A percentile compares a stretch with the other conserved stretches of the same genome.
These are phyloP conservation scores for Pogonophryne albipinna DNA, from an alignment of 2,797 vertebrate species.

Conservation along the genomic window DNA sequence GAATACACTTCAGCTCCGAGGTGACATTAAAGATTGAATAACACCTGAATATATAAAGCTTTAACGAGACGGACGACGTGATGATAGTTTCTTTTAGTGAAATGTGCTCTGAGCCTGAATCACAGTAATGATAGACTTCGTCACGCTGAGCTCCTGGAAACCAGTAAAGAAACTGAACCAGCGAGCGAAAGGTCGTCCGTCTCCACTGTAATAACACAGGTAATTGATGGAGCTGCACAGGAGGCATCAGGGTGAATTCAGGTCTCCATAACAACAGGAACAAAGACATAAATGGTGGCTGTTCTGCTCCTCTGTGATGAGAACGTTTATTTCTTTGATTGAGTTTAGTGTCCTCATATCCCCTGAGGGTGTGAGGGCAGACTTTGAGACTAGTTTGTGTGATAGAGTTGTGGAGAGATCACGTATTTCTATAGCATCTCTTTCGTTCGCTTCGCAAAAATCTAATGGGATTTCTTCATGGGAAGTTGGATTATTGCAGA, in stretches of 20 bases:
- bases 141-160: conserved; percentile 31
- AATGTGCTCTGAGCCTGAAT: conserved; percentile 18
- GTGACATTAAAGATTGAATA: conserved; percentile 15
- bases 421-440: no score
- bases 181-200: conserved; percentile 17
- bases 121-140: conserved; percentile 24
- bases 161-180: conserved; percentile 13
- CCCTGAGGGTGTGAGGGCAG: rapidly evolving
- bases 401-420: not conserved
- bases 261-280: not conserved
- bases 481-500: no score
- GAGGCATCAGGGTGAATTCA: conserved; percentile 3
- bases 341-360: rapidly evolving
- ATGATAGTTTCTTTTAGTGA: conserved; percentile 4
- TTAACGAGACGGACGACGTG: not conserved
- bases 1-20: conserved; percentile 1
- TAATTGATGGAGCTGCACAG: conserved; percentile 11
- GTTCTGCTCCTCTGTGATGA: conserved; percentile 1
- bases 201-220: not conserved
- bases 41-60: not conserved
- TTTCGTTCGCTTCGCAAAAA: no score
- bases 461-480: no score
- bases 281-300: not conserved
- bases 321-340: not conserved
- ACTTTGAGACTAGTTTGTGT: not conserved